A percentile compares a stretch with the other conserved stretches of the same genome.
phyloP scores from a whole-genome alignment of 1,140 invertebrate species.

The Aethina tumida region DNA sequence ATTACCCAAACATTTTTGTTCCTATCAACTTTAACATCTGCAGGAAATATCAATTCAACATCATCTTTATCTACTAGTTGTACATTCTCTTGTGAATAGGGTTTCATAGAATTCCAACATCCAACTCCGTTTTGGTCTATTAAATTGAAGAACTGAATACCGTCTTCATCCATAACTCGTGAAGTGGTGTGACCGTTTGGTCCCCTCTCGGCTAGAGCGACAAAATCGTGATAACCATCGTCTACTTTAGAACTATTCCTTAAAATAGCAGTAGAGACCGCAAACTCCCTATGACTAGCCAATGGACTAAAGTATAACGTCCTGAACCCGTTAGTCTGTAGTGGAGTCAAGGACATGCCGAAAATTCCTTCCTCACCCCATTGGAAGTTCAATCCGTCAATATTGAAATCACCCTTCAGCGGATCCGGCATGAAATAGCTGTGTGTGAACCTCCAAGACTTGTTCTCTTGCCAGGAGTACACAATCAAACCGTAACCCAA shows the following conservation, averaged over 20 bases:
- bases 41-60: slow-evolving; percentile 62
- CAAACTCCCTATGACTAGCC: slow-evolving; percentile 64
- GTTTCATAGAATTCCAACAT: slow-evolving; percentile 62
- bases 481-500: slow-evolving; percentile 68
- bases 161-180: slow-evolving; percentile 59
- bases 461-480: slow-evolving; percentile 64
- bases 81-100: slow-evolving; percentile 55
- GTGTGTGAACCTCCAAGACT: slow-evolving; percentile 65
- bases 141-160: slow-evolving; percentile 64
- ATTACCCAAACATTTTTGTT: slow-evolving; percentile 62
- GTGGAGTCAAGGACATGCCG: slow-evolving; percentile 60
- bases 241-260: slow-evolving; percentile 53
- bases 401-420: slow-evolving; percentile 63
- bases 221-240: slow-evolving; percentile 62
- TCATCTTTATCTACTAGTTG: slow-evolving; percentile 63
- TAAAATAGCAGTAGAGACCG: slow-evolving; percentile 61
- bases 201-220: slow-evolving; percentile 54
- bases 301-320: slow-evolving; percentile 68
- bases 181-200: slow-evolving; percentile 57
- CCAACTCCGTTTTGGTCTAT: slow-evolving; percentile 71
- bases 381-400: slow-evolving; percentile 70
- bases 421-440: slow-evolving; percentile 73
- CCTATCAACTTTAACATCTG: slow-evolving; percentile 64
- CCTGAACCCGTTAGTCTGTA: slow-evolving; percentile 52
- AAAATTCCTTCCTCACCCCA: slow-evolving; percentile 73